Evolutionary conservation across 2,888 invertebrate genomes (phyloP).

Genomic region (Eupithecia subumbrata): DNA sequence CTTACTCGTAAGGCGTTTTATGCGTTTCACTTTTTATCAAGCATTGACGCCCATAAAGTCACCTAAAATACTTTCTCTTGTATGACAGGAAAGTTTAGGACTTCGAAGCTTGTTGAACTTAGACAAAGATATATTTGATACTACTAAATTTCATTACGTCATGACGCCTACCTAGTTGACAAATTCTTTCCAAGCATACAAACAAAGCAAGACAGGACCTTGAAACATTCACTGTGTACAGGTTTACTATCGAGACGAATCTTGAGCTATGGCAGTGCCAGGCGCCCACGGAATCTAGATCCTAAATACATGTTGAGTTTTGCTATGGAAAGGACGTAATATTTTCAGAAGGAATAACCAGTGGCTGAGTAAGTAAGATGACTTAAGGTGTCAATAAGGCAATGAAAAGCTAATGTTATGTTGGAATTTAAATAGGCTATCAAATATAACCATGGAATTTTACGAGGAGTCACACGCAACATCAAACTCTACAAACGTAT

Average conservation of each 20-base stretch:
- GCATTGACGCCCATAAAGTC: neutral
- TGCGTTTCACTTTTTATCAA: neutral
- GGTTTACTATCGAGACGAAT: conserved; percentile 75
- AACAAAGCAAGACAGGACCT: conserved; percentile 80
- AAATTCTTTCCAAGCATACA: conserved; percentile 76
- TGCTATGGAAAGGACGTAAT: conserved; percentile 6
- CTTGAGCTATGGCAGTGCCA: conserved; percentile 65
- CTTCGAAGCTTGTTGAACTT: neutral
- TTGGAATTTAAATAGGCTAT: neutral
- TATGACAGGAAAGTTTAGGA: neutral
- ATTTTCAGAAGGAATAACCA: neutral
- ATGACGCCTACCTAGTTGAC: conserved; percentile 75
- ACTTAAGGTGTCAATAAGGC: neutral
- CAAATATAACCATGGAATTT: neutral
- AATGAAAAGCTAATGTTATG: neutral
- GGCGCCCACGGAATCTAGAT: conserved; percentile 69
- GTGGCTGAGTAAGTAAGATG: neutral
- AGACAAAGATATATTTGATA: neutral
- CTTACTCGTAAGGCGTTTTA: neutral
- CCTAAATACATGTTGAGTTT: conserved; percentile 47
- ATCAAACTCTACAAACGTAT: neutral
- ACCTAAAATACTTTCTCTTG: conserved; percentile 7
- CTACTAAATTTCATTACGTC: conserved; percentile 65
- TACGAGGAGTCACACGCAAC: conserved; percentile 1
- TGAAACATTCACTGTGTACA: conserved; percentile 79